Percentiles rank a stretch among this genome's conserved stretches.
Evolutionary conservation across 2,888 invertebrate species (phyloP).

Genomic region (Hirudinaria manillensis): DNA sequence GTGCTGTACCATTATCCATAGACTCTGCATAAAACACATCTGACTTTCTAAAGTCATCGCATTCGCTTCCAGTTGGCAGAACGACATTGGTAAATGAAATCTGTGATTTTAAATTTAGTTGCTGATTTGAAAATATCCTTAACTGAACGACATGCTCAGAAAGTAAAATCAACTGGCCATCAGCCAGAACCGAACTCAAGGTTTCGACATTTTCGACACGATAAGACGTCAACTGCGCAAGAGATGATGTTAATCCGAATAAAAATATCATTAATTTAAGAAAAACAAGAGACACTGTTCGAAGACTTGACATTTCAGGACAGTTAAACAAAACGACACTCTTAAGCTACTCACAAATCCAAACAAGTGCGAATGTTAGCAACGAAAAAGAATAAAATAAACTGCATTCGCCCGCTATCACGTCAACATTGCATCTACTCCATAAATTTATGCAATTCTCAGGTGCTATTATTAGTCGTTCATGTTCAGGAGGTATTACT

Average conservation of each 20-base stretch:
- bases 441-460: too few species aligned
- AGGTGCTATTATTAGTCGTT: too few species aligned
- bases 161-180: background rate
- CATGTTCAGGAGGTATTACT: too few species aligned
- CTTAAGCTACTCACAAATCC: too few species aligned
- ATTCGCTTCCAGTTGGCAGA: constrained; percentile 4
- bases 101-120: background rate
- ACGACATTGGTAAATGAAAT: constrained; percentile 27
- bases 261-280: constrained; percentile 11
- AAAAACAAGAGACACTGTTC: background rate
- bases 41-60: constrained; percentile 27
- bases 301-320: background rate
- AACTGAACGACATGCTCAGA: constrained; percentile 5
- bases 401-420: too few species aligned
- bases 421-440: too few species aligned
- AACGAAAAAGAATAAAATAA: too few species aligned
- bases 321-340: too few species aligned
- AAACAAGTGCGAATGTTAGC: too few species aligned
- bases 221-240: constrained; percentile 9
- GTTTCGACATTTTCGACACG: background rate
- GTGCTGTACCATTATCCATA: constrained; percentile 20
- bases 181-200: background rate
- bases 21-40: constrained; percentile 6
- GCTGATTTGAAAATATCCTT: constrained; percentile 20
- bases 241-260: constrained; percentile 10